These are phyloP conservation scores for Malurus melanocephalus DNA, from an alignment of 2,113 vertebrate genomes.

Conservation along the genomic window DNA sequence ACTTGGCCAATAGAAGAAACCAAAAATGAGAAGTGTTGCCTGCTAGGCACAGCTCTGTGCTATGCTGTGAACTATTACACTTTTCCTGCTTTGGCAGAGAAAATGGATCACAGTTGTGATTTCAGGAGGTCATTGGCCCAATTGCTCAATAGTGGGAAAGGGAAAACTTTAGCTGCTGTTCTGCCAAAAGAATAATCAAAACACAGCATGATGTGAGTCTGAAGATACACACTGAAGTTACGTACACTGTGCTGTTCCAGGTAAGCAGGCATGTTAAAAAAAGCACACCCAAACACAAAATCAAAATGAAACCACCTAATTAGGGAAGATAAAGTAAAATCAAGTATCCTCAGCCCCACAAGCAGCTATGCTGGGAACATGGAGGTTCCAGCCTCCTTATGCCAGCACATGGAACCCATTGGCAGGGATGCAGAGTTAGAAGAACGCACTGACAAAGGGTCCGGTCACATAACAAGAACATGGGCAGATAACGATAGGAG, in stretches of 20 bases:
- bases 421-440: background rate
- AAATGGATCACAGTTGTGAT: background rate
- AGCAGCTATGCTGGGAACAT: background rate
- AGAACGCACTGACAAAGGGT: background rate
- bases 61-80: background rate
- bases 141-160: background rate
- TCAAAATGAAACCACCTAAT: background rate
- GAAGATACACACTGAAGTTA: background rate
- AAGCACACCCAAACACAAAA: background rate
- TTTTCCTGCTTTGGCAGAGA: background rate
- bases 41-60: background rate
- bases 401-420: accelerated
- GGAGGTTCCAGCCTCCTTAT: background rate
- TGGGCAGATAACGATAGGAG: background rate
- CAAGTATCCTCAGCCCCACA: background rate
- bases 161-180: background rate
- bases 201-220: background rate
- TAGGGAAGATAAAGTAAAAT: background rate
- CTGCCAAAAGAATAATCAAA: background rate
- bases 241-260: background rate
- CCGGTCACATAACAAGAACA: background rate
- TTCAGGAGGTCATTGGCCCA: background rate
- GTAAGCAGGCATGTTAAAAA: background rate
- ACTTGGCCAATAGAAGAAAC: background rate
- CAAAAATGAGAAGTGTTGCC: accelerated